Evolutionary conservation across 2,113 vertebrate genomes (phyloP), one percentile per base, ranked within the genome.

Genomic region (Paraplagusia blochii): DNA sequence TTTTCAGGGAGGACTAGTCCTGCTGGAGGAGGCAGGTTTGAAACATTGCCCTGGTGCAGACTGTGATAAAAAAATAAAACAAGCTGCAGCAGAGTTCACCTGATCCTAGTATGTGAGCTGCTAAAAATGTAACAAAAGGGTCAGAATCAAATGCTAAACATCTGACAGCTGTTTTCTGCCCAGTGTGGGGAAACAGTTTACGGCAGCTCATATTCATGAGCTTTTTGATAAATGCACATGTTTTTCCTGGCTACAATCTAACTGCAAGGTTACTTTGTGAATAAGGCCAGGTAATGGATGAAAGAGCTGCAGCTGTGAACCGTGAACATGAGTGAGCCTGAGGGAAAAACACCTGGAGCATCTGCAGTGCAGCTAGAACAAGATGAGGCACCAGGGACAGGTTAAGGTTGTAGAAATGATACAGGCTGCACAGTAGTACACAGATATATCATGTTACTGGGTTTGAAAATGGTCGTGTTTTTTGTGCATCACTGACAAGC

Each of bases 341-440:
- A 66, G 52, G 55, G 63, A 35, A 66, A 74, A 77, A 66, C 66
- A 82, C 66, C 79, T 70, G 64, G 62, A 75, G 44, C 68, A 82
- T 80, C 72, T 78, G 74, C 64, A 61, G 4, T 53, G 49, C 69
- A 61, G 69, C 38, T 45, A 53, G 7, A 66, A 60, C 54, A 52
- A 58, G 36, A 53, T 15, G 5, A 60, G 43, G 17, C 40, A 39
- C 44, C 44, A 52, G 35, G 16, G 54, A 33, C 38, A 42, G 43
- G 38, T 72, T 52, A 36, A 58, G 52, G 52, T 15, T 58, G n/a
- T 61, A 38, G 38, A 40, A 48, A 58, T 16, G 36, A 38, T 15
- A 35, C 29, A 43, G 36, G 29, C 47, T 43, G 15, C 38, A 63
- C 13, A 69, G 22, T 29, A 53, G 22, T 49, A 48, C 51, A 42